Conservation (phyloP, 2,113 vertebrate species). For the Rhabdomys dilectus region DNA sequence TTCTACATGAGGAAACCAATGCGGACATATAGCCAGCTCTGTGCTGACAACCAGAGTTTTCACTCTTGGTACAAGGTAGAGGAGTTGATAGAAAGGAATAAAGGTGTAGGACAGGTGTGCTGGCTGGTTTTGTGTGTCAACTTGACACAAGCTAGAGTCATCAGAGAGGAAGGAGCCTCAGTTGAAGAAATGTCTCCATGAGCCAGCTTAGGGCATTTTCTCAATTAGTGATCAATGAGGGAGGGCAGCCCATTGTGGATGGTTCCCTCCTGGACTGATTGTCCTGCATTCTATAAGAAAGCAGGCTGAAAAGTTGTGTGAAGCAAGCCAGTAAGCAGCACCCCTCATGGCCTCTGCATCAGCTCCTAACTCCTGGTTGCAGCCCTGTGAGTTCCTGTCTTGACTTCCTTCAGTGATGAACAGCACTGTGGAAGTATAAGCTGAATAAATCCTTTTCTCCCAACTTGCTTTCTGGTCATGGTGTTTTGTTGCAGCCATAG, state of each 20-base stretch:
- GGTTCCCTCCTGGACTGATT: background rate
- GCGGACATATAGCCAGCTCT: background rate
- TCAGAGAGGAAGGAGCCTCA: background rate
- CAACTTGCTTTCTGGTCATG: background rate
- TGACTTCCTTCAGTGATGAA: background rate
- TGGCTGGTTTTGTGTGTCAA: background rate
- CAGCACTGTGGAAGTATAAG: background rate
- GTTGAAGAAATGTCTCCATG: background rate
- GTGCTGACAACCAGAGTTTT: background rate
- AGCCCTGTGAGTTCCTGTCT: background rate
- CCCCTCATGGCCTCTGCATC: background rate
- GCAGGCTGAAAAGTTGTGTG: background rate
- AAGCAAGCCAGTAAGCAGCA: background rate
- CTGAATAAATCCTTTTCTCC: background rate
- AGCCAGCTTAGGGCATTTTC: background rate
- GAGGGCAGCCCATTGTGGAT: background rate
- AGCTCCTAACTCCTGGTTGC: background rate
- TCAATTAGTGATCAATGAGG: background rate
- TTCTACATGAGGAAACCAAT: conserved; percentile 10
- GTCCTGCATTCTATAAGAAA: background rate
- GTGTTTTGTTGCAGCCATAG: background rate
- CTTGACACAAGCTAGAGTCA: background rate
- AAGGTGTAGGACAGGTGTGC: background rate
- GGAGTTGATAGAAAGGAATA: background rate
- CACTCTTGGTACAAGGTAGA: background rate